phyloP scores from a whole-genome alignment of 2,797 vertebrate genomes.

The Acanthiza pusilla region DNA sequence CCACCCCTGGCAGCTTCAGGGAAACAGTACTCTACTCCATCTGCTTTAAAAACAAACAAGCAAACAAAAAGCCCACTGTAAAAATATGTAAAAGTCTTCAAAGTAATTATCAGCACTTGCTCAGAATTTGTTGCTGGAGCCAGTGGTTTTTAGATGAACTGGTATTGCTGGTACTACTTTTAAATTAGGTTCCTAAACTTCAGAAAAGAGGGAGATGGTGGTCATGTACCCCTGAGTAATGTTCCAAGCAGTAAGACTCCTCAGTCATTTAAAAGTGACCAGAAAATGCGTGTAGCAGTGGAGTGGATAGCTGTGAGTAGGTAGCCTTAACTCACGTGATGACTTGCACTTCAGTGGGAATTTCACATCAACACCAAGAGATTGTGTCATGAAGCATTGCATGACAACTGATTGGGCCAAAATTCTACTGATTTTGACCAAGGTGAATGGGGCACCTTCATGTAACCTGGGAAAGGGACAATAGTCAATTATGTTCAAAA shows the following conservation, averaged over 20 bases:
- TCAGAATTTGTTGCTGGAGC: rapidly evolving
- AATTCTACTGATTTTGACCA: neutral
- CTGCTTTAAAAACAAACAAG: neutral
- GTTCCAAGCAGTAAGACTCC: neutral
- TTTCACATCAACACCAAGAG: neutral
- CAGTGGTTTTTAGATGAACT: neutral
- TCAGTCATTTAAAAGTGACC: neutral
- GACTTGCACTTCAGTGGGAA: neutral
- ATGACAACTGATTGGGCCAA: neutral
- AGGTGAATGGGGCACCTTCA: neutral
- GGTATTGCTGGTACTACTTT: neutral
- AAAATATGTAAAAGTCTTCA: neutral
- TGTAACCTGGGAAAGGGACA: neutral
- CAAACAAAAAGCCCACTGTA: neutral
- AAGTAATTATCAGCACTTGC: rapidly evolving
- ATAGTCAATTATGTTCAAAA: neutral
- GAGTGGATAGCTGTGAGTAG: neutral
- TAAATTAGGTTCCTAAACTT: neutral
- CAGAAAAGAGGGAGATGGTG: neutral
- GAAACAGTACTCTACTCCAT: neutral
- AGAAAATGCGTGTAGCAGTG: neutral
- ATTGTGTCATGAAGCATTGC: rapidly evolving
- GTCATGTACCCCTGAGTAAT: rapidly evolving
- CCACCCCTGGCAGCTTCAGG: neutral
- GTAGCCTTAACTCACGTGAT: neutral